These are phyloP conservation scores for Haliclona indistincta DNA, from an alignment of 37 sponge, comb jelly and placozoan species.

Conservation along the genomic window DNA sequence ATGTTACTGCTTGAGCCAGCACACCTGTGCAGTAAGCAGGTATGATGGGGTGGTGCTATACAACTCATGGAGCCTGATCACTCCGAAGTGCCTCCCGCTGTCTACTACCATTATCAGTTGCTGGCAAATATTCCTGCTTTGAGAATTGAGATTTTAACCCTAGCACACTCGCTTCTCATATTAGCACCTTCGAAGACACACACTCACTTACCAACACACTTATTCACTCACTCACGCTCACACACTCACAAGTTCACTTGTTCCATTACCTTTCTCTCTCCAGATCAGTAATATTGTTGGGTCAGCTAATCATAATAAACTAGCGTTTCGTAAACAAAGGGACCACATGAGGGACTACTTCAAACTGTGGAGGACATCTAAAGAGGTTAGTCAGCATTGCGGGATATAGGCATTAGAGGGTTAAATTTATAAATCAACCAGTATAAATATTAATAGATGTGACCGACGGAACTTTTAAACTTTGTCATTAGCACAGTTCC, in stretches of 20 bases:
- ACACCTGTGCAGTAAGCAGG: neutral
- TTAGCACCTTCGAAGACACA: neutral
- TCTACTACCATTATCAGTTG: neutral
- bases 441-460: too few species aligned
- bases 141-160: neutral
- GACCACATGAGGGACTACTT: constrained; percentile 55
- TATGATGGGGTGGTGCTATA: neutral
- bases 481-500: too few species aligned
- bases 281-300: constrained; percentile 50
- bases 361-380: constrained; percentile 17
- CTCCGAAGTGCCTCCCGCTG: neutral
- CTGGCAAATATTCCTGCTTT: neutral
- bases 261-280: neutral
- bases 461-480: too few species aligned
- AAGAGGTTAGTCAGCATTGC: constrained; percentile 25
- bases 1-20: too few species aligned
- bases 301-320: constrained; percentile 15
- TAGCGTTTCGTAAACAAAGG: constrained; percentile 22
- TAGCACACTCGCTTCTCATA: neutral
- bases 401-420: too few species aligned
- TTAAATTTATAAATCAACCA: too few species aligned
- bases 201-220: neutral
- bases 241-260: neutral
- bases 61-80: neutral
- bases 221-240: constrained; percentile 6